These are phyloP conservation scores for Tauraco erythrolophus DNA, from an alignment of 2,113 vertebrate species.

Conservation along the genomic window DNA sequence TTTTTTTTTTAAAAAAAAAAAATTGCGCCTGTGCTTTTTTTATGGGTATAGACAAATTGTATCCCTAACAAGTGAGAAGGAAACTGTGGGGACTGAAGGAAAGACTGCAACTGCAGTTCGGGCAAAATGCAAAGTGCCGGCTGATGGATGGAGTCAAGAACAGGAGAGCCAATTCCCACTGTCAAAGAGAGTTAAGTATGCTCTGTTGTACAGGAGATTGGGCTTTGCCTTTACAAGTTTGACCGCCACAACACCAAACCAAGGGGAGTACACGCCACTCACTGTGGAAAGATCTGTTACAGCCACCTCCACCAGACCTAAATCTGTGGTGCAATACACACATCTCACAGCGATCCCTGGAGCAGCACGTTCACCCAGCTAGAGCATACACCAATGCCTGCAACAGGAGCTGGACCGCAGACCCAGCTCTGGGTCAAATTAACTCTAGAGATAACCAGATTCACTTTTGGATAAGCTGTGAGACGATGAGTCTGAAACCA, in stretches of 20 bases:
- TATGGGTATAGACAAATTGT: not conserved
- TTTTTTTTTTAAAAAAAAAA: not conserved
- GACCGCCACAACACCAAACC: not conserved
- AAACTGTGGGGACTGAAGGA: not conserved
- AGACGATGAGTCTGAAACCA: not conserved
- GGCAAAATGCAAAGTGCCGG: not conserved
- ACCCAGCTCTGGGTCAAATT: not conserved
- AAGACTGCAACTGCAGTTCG: not conserved
- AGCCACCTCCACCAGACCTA: not conserved
- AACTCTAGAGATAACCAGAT: not conserved
- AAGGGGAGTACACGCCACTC: not conserved
- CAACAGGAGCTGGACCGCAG: not conserved
- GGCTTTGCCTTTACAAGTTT: not conserved
- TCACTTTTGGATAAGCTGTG: not conserved
- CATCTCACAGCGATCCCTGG: not conserved
- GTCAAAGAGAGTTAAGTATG: not conserved
- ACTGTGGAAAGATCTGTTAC: not conserved
- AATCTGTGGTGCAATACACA: not conserved
- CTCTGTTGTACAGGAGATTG: not conserved
- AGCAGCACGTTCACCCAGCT: not conserved
- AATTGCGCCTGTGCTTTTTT: not conserved
- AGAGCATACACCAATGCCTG: rapidly evolving
- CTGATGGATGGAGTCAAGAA: not conserved
- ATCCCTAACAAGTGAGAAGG: not conserved
- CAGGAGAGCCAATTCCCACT: not conserved